Base-by-base conservation (phyloP, 2,888 invertebrate species). In the Drosophila imparisetae region DNA sequence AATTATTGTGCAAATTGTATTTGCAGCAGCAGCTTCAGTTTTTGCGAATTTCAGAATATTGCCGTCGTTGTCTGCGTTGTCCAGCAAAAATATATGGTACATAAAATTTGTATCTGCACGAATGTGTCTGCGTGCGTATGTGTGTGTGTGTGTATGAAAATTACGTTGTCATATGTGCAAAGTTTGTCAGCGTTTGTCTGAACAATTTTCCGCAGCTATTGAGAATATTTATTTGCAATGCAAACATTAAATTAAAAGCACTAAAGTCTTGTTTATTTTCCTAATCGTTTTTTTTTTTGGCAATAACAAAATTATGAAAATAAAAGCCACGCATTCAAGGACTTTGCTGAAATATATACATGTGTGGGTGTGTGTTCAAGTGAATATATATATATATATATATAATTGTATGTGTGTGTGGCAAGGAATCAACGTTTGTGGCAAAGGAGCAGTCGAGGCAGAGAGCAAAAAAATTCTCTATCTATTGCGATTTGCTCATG, bases 401-500 rank as follows among this genome's bases (percentile, higher is more conserved):
- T 36, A 36, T 36, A 1, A 21, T 21, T 42, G n/a, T 21, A 32
- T 32, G 21, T 21, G 21, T 68, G 64, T 68, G 70, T 57, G 72
- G 74, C 78, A 80, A 84, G 82, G 86, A 86, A 80, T 76, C 67
- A 80, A 67, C 64, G 57, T 50, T 67, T 55, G 50, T 60, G 65
- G 74, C 74, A 71, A 61, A 81, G 82, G 68, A 84, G 75, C 62
- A 80, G 82, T 50, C 80, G 81, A 75, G 74, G 75, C 71, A 85
- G 78, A 72, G 57, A 75, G 69, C 76, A 80, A 78, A 68, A 90
- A 91, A 91, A 88, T 89, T 91, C 91, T 91, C 91, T 91, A 91
- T 91, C 91, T 91, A 91, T 91, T 89, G 91, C 91, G 91, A 91
- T 90, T 91, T 84, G 89, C 80, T 89, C 87, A 85, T 86, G 86